Evolutionary conservation across 2,797 vertebrate genomes (phyloP), one percentile per base, ranked within the genome.

Genomic region (Phataginus tricuspis): DNA sequence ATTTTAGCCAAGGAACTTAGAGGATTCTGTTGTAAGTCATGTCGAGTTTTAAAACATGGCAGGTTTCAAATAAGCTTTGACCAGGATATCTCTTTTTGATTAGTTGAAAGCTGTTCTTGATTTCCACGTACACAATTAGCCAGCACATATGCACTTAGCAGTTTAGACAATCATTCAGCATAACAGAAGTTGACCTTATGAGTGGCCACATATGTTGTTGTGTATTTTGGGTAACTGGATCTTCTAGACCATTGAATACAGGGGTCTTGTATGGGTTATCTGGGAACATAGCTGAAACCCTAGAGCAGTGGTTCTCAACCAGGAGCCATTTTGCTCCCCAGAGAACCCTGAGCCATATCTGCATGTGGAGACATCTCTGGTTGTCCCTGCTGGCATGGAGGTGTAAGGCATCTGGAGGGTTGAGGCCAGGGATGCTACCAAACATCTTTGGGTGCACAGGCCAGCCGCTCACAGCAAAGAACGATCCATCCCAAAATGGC

Each of bases 1-100:
- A 97, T 98, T 98, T 98, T 98, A 98, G 98, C 98, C 98, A 98
- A 98, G 98, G 98, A 98, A 99, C 98, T 98, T 98, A 98, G 18
- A 98, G 98, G 98, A 98, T 98, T 98, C 98, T 98, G 98, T 99
- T 99, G 98, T 98, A 98, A 99, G 98, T 98, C 98, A 92, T 98
- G 98, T 98, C 45, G 97, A 97, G 98, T 98, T 99, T 99, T 98
- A 98, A 98, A 98, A 98, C 98, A 98, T 98, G 98, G 97, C 98
- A 93, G 98, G 98, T 98, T 98, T 98, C 98, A 98, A 98, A 98
- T 97, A 98, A 90, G 98, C 98, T 98, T 98, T 98, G 98, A 98
- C 98, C 98, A 96, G 7, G 66, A 27, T 95, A 57, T 90, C 97
- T 98, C 91, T 97, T 97, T 96, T 95, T 94, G 98, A 98, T 98